Conservation (phyloP, 2,888 invertebrate species). For the Lycia hirtaria region DNA sequence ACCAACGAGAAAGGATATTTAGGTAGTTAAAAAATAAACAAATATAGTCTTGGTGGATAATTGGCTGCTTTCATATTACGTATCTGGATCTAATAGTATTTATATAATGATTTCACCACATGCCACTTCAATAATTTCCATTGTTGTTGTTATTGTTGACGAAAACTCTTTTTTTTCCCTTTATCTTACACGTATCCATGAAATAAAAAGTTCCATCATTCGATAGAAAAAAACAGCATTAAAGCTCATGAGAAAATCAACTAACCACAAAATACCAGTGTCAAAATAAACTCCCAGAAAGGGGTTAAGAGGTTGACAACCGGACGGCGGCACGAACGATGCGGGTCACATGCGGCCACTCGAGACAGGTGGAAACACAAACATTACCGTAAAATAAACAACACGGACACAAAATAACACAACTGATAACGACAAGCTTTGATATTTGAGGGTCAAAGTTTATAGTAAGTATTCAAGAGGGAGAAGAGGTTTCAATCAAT, state of each 20-base stretch:
- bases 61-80: too few species aligned
- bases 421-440: neutral
- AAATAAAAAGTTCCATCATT: neutral
- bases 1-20: too few species aligned
- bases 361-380: slow-evolving; percentile 18
- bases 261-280: neutral
- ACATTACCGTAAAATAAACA: neutral
- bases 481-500: too few species aligned
- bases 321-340: slow-evolving; percentile 12
- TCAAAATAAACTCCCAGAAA: slow-evolving; percentile 11
- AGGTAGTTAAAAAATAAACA: too few species aligned
- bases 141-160: too few species aligned
- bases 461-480: too few species aligned
- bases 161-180: too few species aligned
- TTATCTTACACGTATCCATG: too few species aligned
- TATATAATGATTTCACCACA: too few species aligned
- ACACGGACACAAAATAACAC: neutral
- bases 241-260: neutral
- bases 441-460: neutral
- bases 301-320: slow-evolving; percentile 19
- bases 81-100: too few species aligned
- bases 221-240: neutral
- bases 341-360: slow-evolving; percentile 9
- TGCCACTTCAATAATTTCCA: too few species aligned
- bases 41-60: too few species aligned